These are phyloP conservation scores for Sebastes nivosus DNA, from an alignment of 2,797 vertebrate species.

Conservation along the genomic window DNA sequence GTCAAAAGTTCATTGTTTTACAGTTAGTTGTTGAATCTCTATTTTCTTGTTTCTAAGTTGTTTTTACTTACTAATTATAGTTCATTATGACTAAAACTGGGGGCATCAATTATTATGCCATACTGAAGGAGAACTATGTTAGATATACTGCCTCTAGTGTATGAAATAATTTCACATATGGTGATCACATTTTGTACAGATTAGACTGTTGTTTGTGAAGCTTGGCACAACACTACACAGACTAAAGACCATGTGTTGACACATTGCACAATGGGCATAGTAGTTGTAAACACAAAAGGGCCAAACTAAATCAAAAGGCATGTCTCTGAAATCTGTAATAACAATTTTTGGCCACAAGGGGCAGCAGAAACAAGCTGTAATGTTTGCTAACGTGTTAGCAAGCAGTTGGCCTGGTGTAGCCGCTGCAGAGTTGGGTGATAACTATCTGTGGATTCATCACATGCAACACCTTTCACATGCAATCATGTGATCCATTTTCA, in stretches of 20 bases:
- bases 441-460: background rate
- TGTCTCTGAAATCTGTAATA: background rate
- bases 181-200: background rate
- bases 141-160: background rate
- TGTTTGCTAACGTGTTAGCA: background rate
- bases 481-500: background rate
- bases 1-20: background rate
- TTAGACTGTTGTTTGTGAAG: background rate
- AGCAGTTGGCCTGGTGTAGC: background rate
- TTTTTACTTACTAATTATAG: too few species aligned
- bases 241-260: background rate
- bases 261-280: background rate
- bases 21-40: background rate
- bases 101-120: too few species aligned
- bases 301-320: background rate
- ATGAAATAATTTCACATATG: background rate
- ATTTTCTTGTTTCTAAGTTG: too few species aligned
- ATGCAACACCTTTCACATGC: background rate
- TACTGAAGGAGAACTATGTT: background rate
- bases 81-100: too few species aligned
- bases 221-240: background rate
- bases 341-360: background rate
- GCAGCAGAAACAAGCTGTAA: background rate
- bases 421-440: background rate
- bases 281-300: background rate